These are phyloP conservation scores for Drosophila paramelanica DNA, from an alignment of 2,888 invertebrate species.

Conservation along the genomic window DNA sequence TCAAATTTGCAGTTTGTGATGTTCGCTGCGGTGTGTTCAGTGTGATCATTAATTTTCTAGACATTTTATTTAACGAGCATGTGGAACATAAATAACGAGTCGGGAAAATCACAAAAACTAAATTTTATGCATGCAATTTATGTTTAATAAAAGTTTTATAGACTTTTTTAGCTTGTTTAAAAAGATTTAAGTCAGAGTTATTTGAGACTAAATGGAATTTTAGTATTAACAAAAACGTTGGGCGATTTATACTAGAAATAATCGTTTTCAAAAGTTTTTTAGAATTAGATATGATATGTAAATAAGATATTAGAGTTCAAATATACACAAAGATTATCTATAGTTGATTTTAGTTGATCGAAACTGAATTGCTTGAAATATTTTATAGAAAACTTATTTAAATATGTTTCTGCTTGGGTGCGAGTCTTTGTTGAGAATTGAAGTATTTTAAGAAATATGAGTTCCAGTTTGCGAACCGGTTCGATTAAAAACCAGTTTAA, in stretches of 20 bases:
- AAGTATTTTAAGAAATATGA: no score
- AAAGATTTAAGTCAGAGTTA: background rate
- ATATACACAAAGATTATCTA: no score
- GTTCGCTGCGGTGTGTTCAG: conserved; percentile 2
- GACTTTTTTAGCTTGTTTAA: background rate
- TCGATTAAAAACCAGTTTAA: background rate
- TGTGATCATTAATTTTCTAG: background rate
- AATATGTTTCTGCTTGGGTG: no score
- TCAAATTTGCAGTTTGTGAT: conserved; percentile 29
- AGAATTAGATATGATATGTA: no score
- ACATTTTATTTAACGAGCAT: conserved; percentile 9
- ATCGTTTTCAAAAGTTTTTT: background rate
- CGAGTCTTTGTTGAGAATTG: no score
- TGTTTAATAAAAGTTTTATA: background rate
- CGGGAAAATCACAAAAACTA: conserved; percentile 1
- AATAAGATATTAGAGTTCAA: no score
- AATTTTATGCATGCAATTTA: background rate
- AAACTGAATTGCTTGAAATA: no score
- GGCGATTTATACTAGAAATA: background rate
- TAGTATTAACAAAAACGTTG: background rate
- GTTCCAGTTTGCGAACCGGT: background rate
- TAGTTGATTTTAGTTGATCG: no score
- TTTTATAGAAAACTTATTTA: no score
- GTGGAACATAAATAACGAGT: conserved; percentile 8
- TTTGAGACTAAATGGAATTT: background rate